A percentile compares a stretch with the other conserved stretches of the same genome.
Conservation (phyloP, 2,888 invertebrate genomes). For the Tinea semifulvella region DNA sequence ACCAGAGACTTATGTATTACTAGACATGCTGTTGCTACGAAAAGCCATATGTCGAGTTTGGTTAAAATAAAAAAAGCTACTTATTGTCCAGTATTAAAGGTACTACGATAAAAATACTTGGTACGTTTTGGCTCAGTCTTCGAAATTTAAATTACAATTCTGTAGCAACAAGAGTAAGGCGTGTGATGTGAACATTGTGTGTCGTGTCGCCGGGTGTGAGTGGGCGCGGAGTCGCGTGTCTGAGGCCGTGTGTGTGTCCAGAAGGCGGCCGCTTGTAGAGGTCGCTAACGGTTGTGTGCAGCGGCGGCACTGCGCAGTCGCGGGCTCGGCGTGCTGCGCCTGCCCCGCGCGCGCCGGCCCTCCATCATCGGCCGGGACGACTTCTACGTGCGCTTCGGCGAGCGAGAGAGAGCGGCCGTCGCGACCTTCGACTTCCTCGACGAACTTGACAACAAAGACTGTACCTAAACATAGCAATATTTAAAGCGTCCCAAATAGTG, state of each 20-base stretch:
- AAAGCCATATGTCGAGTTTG: no score
- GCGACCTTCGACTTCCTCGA: conserved; percentile 84
- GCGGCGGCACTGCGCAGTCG: conserved; percentile 69
- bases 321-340: conserved; percentile 63
- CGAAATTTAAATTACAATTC: no score
- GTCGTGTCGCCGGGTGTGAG: conserved; percentile 2
- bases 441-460: conserved; percentile 66
- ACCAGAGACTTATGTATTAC: no score
- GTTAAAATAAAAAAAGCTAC: no score
- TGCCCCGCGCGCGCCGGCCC: conserved; percentile 64
- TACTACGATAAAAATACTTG: no score
- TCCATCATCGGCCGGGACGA: conserved; percentile 80
- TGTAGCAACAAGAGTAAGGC: no score
- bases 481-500: conserved; percentile 5
- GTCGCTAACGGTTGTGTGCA: conserved; percentile 39
- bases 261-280: conserved; percentile 39
- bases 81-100: no score
- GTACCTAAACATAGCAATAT: conserved; percentile 29
- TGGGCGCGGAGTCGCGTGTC: conserved; percentile 14
- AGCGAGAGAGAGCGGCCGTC: conserved; percentile 79
- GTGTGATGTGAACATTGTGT: no score
- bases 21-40: no score
- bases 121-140: no score
- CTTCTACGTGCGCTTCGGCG: conserved; percentile 81
- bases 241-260: conserved; percentile 24